Evolutionary conservation across 2,797 vertebrate species (phyloP), one percentile per base, ranked within the genome.

Genomic region (Galago senegalensis): DNA sequence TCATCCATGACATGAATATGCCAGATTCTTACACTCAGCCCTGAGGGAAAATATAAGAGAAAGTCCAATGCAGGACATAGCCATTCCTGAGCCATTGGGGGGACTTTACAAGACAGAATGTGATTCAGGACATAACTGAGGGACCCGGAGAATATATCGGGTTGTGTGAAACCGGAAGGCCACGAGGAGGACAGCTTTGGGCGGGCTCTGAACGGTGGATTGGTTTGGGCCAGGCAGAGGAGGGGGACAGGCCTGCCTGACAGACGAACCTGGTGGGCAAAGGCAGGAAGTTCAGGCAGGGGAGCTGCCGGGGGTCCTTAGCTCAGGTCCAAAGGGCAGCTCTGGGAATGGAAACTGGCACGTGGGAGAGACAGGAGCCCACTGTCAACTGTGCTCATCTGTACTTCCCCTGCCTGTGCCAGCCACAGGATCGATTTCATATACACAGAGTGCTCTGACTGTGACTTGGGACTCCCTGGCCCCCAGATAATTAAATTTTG

Each of bases 401-500:
- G 11, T 10, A 21, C 60, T 0, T 27, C 16, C 4, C n/a, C 37
- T 37, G 11, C 7, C 7, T 0, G 0, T 0, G 1, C 21, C 8
- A 34, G 80, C 69, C 40, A 0, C 29, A 60, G 84, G 56, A 37
- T 53, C 76, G 56, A 37, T 53, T 80, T 84, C n/a, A 46, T 7
- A 7, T 2, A 10, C 63, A 53, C 1, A 0, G 7, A 23, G 58
- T 8, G 17, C 69, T 85, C 67, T 16, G 43, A 86, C n/a, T n/a
- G 40, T 34, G n/a, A 67, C 77, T 90, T 70, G 58, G 58, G 73
- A n/a, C 81, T 94, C 90, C 80, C 70, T 77, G 65, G 63, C 34
- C 37, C 87, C 89, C 17, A 90, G n/a, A 72, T 92, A 95, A 96
- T 79, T 95, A 80, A 63, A n/a, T 76, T 81, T 95, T 77, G 87